Base-by-base conservation (phyloP, 2,888 invertebrate genomes). In the Carcina quercana region DNA sequence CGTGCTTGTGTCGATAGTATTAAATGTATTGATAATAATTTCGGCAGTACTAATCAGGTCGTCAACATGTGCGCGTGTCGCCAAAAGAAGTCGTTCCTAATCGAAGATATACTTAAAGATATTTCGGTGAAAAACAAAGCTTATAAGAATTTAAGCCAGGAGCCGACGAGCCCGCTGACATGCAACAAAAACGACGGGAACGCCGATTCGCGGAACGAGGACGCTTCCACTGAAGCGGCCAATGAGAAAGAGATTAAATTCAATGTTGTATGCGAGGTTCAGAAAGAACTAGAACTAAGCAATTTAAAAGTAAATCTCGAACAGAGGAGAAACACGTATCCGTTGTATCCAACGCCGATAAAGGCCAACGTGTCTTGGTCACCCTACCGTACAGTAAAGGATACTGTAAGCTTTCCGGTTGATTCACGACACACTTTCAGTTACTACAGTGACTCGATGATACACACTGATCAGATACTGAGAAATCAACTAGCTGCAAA, bases 61-160 rank as follows among this genome's bases (percentile, higher is more conserved):
- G 50, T 42, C 66, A 59, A 30, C 50, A 82, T 82, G 82, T 82
- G 80, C 62, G 82, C 79, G 53, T 79, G 80, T 63, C 73, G 60
- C 32, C 75, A 73, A 38, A 78, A 70, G 43, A 78, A 70, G 31
- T 75, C 79, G 1, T 82, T 82, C 45, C 51, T 80, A 8, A 82
- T 82, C 37, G 78, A 75, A 24, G 82, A 82, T 30, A 80, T 82
- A 35, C 63, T 82, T 1, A 55, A 59, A 22, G 75, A 75, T 42
- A 50, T 59, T 13, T 22, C 36, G 5, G 30, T 25, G 5, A 66
- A 55, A 33, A 69, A 66, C 38, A 71, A 61, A 35, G 48, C 61
- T 1, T 65, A 71, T 30, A 71, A 59, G 29, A 62, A 59, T 40
- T 34, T 69, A 5, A 70, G 67, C 34, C 45, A 64, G 19, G 72